Conservation (phyloP, 1,140 invertebrate species). For the Lepidurus arcticus region DNA sequence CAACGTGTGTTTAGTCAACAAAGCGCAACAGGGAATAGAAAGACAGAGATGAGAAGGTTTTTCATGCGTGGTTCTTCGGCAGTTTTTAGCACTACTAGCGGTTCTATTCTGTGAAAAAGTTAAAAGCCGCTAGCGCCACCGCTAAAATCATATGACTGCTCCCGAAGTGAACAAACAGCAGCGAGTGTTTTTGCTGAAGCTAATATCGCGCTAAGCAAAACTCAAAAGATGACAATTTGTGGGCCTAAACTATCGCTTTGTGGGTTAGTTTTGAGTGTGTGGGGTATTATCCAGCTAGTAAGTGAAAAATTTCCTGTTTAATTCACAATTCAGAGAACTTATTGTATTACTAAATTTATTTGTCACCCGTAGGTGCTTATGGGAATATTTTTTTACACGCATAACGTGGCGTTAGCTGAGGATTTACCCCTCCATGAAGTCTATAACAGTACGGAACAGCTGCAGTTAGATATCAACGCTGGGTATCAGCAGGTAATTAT, state of each 20-base stretch:
- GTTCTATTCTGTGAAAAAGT: background rate
- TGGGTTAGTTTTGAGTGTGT: conserved; percentile 78
- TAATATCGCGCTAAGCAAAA: background rate
- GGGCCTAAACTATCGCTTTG: conserved; percentile 87
- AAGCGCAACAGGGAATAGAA: no score
- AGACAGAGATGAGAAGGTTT: no score
- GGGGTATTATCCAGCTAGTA: conserved; percentile 87
- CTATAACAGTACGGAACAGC: conserved; percentile 7
- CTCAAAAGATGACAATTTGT: conserved; percentile 63
- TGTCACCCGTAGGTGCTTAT: conserved; percentile 64
- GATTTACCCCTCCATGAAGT: conserved; percentile 61
- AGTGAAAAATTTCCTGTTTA: conserved; percentile 44
- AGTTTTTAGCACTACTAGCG: background rate
- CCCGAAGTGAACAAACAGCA: no score
- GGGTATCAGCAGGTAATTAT: conserved; percentile 29
- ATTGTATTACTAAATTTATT: background rate
- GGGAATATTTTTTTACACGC: conserved; percentile 81
- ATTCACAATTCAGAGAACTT: background rate
- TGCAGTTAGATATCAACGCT: conserved; percentile 31
- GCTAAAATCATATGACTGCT: background rate
- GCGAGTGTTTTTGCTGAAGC: no score
- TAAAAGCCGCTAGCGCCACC: background rate
- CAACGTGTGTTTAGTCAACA: background rate
- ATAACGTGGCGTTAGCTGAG: conserved; percentile 77
- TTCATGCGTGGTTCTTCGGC: background rate